Evolutionary conservation across 2,888 invertebrate species (phyloP).

Genomic region (Nemoura dubitans): DNA sequence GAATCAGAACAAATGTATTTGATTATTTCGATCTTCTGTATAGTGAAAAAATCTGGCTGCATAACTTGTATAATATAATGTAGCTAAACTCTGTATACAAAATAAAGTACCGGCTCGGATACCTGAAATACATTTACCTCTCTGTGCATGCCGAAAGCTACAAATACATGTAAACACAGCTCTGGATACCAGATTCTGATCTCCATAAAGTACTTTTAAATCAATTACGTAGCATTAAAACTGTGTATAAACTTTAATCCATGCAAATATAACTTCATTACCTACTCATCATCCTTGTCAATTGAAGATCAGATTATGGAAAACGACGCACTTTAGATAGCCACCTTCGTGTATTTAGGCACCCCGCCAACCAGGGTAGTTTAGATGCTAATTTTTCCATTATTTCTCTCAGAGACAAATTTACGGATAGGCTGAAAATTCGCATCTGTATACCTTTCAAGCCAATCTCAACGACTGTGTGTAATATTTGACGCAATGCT

Average conservation of each 20-base stretch:
- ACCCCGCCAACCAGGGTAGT: not conserved
- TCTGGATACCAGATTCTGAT: not conserved
- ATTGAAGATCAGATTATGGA: not conserved
- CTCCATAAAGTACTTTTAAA: not conserved
- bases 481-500: not conserved
- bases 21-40: no score
- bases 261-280: not conserved
- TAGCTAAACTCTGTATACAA: no score
- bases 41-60: no score
- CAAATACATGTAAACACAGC: no score
- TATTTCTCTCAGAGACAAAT: conserved; percentile 17
- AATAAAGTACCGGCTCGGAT: no score
- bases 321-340: not conserved
- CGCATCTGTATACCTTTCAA: not conserved
- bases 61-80: no score
- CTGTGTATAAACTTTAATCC: not conserved
- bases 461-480: not conserved
- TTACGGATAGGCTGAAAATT: not conserved
- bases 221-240: not conserved
- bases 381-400: conserved; percentile 26
- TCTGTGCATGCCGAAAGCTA: no score
- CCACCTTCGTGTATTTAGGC: not conserved
- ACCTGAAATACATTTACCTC: no score
- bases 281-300: not conserved
- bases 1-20: no score